Evolutionary conservation across 1,140 invertebrate genomes (phyloP).

Genomic region (Saccostrea glomerata): DNA sequence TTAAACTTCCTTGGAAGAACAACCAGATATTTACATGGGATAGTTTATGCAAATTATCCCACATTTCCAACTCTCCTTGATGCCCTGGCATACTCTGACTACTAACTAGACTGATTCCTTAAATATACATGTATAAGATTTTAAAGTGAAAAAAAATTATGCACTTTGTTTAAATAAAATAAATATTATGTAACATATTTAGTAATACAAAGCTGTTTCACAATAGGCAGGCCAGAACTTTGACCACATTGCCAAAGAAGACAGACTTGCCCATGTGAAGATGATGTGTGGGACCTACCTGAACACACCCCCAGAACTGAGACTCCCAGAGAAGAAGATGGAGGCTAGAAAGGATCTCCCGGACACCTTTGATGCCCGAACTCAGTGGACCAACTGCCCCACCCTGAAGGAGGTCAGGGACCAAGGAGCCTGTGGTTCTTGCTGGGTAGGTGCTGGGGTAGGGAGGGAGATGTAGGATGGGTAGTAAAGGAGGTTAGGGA

Average conservation of each 20-base stretch:
- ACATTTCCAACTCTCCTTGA: no score
- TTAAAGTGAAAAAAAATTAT: background rate
- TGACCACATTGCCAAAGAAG: slow-evolving; percentile 46
- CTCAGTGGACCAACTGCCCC: slow-evolving; percentile 84
- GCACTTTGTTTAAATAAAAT: background rate
- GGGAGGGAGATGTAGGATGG: background rate
- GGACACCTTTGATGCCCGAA: slow-evolving; percentile 67
- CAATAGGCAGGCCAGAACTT: slow-evolving; percentile 68
- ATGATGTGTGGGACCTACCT: slow-evolving; percentile 58
- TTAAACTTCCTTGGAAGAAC: no score
- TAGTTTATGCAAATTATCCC: no score
- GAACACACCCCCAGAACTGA: slow-evolving; percentile 47
- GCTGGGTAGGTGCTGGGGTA: slow-evolving; percentile 77
- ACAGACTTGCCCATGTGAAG: slow-evolving; percentile 57
- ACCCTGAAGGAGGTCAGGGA: slow-evolving; percentile 82
- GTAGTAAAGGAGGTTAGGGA: no score
- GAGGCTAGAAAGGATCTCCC: slow-evolving; percentile 58
- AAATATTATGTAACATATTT: background rate
- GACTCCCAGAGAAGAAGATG: slow-evolving; percentile 56
- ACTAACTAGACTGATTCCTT: no score
- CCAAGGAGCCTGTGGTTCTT: slow-evolving; percentile 81
- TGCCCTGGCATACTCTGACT: no score
- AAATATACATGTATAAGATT: no score
- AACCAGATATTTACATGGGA: no score
- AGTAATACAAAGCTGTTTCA: background rate